phyloP scores from a whole-genome alignment of 2,888 invertebrate species.

The Idaea biselata region DNA sequence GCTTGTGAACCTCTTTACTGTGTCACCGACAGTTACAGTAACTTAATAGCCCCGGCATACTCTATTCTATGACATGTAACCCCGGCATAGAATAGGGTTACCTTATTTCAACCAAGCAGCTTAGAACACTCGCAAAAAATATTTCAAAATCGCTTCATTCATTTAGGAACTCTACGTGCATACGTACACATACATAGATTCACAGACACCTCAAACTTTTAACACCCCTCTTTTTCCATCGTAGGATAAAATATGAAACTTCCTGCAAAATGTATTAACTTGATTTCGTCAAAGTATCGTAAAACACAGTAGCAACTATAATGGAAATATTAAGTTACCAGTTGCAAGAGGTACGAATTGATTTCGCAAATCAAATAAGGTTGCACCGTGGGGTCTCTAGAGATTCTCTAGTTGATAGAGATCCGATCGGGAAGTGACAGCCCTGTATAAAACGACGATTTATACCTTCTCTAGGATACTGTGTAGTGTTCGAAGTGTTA shows the following conservation, averaged over 20 bases:
- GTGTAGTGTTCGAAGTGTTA: not conserved
- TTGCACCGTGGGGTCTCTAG: conserved; percentile 9
- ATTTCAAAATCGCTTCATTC: too few species aligned
- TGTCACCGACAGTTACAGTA: too few species aligned
- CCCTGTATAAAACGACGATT: conserved; percentile 1
- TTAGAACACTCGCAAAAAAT: too few species aligned
- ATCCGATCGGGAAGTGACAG: conserved; percentile 2
- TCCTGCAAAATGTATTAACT: not conserved
- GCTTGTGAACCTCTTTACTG: too few species aligned
- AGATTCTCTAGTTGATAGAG: conserved; percentile 1
- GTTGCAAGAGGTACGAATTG: conserved; percentile 59
- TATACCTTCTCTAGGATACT: not conserved
- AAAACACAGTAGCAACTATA: conserved; percentile 22
- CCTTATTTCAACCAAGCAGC: too few species aligned
- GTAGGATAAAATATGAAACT: not conserved
- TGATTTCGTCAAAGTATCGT: not conserved
- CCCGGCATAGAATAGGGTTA: too few species aligned
- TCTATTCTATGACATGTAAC: too few species aligned
- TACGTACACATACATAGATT: too few species aligned
- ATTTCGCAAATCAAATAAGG: conserved; percentile 66
- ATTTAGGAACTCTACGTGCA: too few species aligned
- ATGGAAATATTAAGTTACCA: conserved; percentile 65
- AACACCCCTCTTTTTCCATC: too few species aligned
- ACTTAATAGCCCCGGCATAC: too few species aligned
- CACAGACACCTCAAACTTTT: too few species aligned